Percentiles rank a stretch among this genome's conserved stretches.
Evolutionary conservation across 1,140 invertebrate species (phyloP).

Genomic region (Parapsyche elsis): DNA sequence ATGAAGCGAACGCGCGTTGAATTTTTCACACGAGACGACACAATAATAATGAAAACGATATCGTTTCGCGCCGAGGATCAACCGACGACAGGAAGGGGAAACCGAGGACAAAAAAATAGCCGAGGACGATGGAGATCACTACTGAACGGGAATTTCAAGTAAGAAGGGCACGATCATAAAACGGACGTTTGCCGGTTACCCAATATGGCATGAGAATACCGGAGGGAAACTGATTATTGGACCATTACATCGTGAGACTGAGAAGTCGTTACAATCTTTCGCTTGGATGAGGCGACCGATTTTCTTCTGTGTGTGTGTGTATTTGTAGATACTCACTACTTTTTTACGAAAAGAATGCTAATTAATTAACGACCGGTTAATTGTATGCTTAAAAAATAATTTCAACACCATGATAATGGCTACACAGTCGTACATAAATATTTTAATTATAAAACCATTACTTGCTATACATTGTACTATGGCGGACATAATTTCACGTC

Average conservation of each 20-base stretch:
- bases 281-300: neutral
- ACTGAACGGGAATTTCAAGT: constrained; percentile 8
- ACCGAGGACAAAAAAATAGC: neutral
- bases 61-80: constrained; percentile 5
- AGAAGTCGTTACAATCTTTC: constrained; percentile 24
- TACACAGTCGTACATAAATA: too few species aligned
- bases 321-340: too few species aligned
- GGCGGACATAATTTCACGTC: too few species aligned
- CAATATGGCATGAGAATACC: constrained; percentile 45
- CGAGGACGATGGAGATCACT: neutral
- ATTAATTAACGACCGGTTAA: neutral
- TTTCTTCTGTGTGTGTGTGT: too few species aligned
- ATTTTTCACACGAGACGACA: constrained; percentile 17
- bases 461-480: too few species aligned
- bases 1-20: constrained; percentile 24
- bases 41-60: constrained; percentile 27
- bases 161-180: constrained; percentile 47
- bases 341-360: neutral
- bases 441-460: too few species aligned
- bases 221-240: constrained; percentile 40
- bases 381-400: too few species aligned
- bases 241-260: constrained; percentile 45
- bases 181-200: constrained; percentile 51
- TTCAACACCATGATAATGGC: too few species aligned
- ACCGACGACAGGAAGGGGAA: neutral